phyloP scores from a whole-genome alignment of 1,140 invertebrate genomes.

The Drosophila elegans region DNA sequence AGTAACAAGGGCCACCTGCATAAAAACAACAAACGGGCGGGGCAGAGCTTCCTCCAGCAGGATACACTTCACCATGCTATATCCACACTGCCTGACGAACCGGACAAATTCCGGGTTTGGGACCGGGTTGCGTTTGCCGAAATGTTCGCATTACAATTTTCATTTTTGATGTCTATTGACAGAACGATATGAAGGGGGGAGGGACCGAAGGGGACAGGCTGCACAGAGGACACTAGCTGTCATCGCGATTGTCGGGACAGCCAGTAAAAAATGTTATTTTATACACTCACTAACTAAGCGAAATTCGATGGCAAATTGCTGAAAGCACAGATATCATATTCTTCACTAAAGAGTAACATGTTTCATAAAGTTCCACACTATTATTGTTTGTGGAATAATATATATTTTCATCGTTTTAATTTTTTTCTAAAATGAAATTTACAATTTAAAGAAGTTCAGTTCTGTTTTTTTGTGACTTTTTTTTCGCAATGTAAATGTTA shows the following conservation, averaged over 20 bases:
- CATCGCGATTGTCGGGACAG: constrained; percentile 44
- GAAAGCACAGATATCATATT: not conserved
- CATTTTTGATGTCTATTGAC: constrained; percentile 83
- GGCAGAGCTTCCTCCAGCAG: constrained; percentile 18
- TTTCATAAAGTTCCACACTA: no score
- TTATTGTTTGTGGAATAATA: no score
- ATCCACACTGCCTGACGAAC: constrained; percentile 65
- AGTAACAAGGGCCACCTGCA: constrained; percentile 20
- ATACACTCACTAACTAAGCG: constrained; percentile 14
- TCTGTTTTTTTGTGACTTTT: no score
- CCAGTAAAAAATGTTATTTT: constrained; percentile 40
- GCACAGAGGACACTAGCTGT: constrained; percentile 50
- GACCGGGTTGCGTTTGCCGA: constrained; percentile 48
- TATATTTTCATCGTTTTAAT: no score
- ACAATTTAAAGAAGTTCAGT: no score
- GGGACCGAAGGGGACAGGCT: not conserved
- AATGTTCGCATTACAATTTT: constrained; percentile 82
- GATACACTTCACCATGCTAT: constrained; percentile 36
- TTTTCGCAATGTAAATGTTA: not conserved
- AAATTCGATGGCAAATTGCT: constrained; percentile 3
- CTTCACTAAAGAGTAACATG: no score
- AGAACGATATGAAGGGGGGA: constrained; percentile 37
- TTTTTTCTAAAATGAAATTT: no score
- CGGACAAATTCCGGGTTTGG: constrained; percentile 38
- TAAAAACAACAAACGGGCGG: constrained; percentile 77